Base-by-base conservation (phyloP, 1,140 invertebrate species). In the Ganaspis sp. region DNA sequence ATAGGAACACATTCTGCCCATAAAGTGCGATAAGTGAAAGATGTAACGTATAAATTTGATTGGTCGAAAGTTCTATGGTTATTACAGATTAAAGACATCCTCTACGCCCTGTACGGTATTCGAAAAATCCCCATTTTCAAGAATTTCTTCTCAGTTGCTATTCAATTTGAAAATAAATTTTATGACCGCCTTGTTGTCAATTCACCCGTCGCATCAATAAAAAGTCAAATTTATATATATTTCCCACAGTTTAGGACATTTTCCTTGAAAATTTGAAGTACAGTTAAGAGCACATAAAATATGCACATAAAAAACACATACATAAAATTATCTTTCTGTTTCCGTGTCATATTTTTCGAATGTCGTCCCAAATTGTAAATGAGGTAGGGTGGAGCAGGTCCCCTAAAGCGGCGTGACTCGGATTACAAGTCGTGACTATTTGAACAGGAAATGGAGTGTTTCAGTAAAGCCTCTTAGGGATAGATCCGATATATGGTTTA, bases 11-110 rank as follows among this genome's bases (percentile, higher is more conserved):
- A 64, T 45, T 45, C 42, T 64, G 26, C 12, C 29, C 58, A 64
- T 64, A 64, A 64, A 64, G n/a, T 3, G 21, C 58, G 58, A 64
- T 64, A 64, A 64, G 2, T 64, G 58, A 64, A 64, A 64, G 58
- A 64, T 64, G 58, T 29, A 64, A 64, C 58, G 11, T 64, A 64
- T 64, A 34, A 64, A 64, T 64, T 64, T 64, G 58, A 64, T 64
- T 29, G 58, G 29, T 64, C 23, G 58, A 64, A 6, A 11, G n/a
- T n/a, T 8, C 19, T 11, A 26, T 29, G 15, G 23, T 26, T n/a
- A 64, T 29, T n/a, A n/a, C 9, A 64, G 58, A 34, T n/a, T 64
- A 17, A 64, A 29, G 21, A 64, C 58, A 64, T 15, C n/a, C n/a
- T n/a, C 21, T 29, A 64, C 29, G 11, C n/a, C 9, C 15, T 12